phyloP scores from a whole-genome alignment of 2,113 vertebrate species.

The human region DNA sequence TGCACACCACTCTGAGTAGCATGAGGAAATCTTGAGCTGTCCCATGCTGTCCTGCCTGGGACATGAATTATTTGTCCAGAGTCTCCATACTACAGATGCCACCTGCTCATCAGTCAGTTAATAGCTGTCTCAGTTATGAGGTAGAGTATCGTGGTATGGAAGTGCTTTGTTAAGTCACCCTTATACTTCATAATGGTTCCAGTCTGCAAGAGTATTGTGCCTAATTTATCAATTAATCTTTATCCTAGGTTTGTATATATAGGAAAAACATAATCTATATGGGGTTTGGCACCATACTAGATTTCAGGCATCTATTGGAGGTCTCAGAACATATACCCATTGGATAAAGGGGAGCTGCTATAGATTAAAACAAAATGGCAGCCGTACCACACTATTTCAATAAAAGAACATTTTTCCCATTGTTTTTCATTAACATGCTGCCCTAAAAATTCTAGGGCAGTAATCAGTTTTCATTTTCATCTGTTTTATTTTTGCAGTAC shows the following conservation, averaged over 20 bases:
- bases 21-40: background rate
- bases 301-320: background rate
- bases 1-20: background rate
- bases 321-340: background rate
- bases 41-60: background rate
- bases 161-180: background rate
- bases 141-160: background rate
- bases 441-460: background rate
- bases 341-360: background rate
- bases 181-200: background rate
- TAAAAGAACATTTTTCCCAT: background rate
- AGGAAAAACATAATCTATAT: background rate
- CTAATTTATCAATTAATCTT: background rate
- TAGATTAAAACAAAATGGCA: background rate
- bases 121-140: background rate
- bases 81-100: background rate
- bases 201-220: background rate
- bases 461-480: conserved; percentile 14
- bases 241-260: background rate
- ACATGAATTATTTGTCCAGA: background rate
- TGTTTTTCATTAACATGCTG: background rate
- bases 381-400: background rate
- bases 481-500: background rate
- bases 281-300: background rate
- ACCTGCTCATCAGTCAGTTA: background rate